phyloP scores from a whole-genome alignment of 2,888 invertebrate genomes.

The Diploptera punctata region DNA sequence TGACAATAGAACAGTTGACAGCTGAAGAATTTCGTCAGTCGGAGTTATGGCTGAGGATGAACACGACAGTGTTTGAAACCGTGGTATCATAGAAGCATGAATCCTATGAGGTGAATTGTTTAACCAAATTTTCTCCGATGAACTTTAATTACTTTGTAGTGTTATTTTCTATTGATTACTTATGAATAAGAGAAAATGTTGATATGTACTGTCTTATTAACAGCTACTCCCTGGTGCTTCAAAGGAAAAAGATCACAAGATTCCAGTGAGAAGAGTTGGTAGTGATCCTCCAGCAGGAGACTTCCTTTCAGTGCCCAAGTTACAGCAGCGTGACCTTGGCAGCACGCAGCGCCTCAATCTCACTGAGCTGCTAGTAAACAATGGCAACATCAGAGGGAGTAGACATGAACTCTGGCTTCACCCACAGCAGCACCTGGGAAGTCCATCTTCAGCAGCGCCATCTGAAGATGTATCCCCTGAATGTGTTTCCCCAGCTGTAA shows the following conservation, averaged over 20 bases:
- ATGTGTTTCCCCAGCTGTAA: conserved; percentile 47
- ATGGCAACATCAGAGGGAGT: conserved; percentile 15
- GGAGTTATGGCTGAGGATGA: too few species aligned
- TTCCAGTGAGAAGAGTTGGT: conserved; percentile 4
- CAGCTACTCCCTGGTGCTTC: conserved; percentile 8
- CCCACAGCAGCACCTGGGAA: neutral
- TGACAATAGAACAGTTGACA: too few species aligned
- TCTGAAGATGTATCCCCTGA: conserved; percentile 46
- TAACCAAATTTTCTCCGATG: neutral
- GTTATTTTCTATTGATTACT: too few species aligned
- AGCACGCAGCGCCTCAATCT: conserved; percentile 39
- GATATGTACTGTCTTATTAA: neutral
- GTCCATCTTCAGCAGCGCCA: conserved; percentile 29
- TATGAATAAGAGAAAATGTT: too few species aligned
- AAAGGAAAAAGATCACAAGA: neutral
- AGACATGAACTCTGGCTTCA: conserved; percentile 26
- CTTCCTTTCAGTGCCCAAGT: conserved; percentile 24
- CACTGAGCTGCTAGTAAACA: conserved; percentile 20
- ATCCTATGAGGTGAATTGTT: too few species aligned
- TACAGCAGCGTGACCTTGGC: conserved; percentile 33
- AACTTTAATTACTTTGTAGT: neutral
- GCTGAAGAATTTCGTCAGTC: too few species aligned
- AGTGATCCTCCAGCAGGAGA: conserved; percentile 15
- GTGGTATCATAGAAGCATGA: too few species aligned
- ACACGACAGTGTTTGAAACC: too few species aligned